Percentiles rank a stretch among this genome's conserved stretches.
Evolutionary conservation across 1,140 invertebrate species (phyloP).

Genomic region (Coelopa frigida): DNA sequence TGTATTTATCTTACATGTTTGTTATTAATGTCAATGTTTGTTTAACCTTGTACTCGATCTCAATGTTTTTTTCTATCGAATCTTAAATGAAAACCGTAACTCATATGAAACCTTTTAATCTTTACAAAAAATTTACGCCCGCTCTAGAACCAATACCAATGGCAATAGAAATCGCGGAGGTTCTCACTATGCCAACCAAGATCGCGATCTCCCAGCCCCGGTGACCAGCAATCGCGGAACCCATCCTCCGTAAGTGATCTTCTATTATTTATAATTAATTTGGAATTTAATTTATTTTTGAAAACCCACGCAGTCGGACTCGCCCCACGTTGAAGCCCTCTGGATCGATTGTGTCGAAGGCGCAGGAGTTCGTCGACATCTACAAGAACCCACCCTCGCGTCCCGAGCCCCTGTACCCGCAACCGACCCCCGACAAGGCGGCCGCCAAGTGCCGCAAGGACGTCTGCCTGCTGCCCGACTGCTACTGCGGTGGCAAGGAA

Average conservation of each 20-base stretch:
- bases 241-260: constrained; percentile 70
- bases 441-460: constrained; percentile 85
- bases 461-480: constrained; percentile 82
- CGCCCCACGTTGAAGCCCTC: constrained; percentile 80
- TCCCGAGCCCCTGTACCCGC: constrained; percentile 72
- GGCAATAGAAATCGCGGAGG: constrained; percentile 58
- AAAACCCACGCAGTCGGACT: constrained; percentile 57
- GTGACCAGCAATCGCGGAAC: constrained; percentile 58
- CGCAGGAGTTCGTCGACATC: constrained; percentile 69
- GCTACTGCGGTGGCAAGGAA: constrained; percentile 82
- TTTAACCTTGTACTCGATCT: constrained; percentile 1
- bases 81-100: constrained; percentile 1
- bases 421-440: constrained; percentile 76
- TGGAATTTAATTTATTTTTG: not conserved
- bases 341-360: constrained; percentile 73
- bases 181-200: constrained; percentile 54
- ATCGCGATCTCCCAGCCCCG: constrained; percentile 39
- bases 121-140: constrained; percentile 11
- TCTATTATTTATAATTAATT: too few species aligned
- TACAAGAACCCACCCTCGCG: constrained; percentile 66
- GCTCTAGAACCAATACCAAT: constrained; percentile 16
- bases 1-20: constrained; percentile 5
- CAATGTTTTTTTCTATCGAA: constrained; percentile 1
- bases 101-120: constrained; percentile 1
- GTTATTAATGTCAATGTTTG: constrained; percentile 5